Conservation (phyloP, 2,797 vertebrate species). For the Avahi laniger region DNA sequence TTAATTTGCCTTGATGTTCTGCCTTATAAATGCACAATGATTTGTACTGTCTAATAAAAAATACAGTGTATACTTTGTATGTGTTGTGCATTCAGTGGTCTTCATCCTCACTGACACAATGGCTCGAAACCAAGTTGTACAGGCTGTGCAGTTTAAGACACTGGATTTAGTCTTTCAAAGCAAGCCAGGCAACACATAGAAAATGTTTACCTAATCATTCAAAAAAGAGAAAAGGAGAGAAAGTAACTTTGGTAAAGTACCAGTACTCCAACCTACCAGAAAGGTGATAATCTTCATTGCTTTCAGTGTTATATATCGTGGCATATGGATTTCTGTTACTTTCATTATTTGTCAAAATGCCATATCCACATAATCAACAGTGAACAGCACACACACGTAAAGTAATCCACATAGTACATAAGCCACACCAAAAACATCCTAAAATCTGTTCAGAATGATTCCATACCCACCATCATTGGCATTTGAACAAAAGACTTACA, state of each 20-base stretch:
- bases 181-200: constrained; percentile 28
- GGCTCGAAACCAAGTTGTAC: constrained; percentile 75
- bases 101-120: constrained; percentile 79
- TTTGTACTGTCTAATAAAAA: constrained; percentile 90
- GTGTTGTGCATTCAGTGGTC: constrained; percentile 86
- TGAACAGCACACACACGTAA: not conserved
- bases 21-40: constrained; percentile 97
- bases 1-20: constrained; percentile 92
- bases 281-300: not conserved
- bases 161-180: not conserved
- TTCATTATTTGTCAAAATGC: constrained; percentile 35
- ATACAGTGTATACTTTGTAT: constrained; percentile 86
- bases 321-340: constrained; percentile 29
- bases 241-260: not conserved
- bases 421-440: constrained; percentile 56
- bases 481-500: constrained; percentile 25
- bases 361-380: not conserved
- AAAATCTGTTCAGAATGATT: not conserved
- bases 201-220: not conserved
- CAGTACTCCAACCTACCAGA: not conserved
- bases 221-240: not conserved
- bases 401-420: not conserved
- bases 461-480: constrained; percentile 67
- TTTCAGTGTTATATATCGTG: not conserved
- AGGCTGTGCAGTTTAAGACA: constrained; percentile 68